phyloP scores from a whole-genome alignment of 2,113 vertebrate species.

The Chaetodon auriga region DNA sequence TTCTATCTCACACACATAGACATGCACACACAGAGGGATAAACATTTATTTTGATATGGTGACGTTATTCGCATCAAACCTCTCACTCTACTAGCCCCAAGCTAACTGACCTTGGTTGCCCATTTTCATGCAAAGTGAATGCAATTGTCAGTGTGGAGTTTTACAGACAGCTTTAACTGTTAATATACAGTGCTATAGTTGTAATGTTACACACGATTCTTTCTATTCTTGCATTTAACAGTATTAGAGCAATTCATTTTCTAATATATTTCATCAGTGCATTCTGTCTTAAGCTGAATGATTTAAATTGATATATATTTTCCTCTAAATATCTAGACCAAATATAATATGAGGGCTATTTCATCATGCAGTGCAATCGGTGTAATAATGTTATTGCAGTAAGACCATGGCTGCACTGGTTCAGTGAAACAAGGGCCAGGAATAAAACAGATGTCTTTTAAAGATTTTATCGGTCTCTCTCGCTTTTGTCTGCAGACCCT shows the following conservation, averaged over 20 bases:
- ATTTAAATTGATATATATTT: neutral
- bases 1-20: neutral
- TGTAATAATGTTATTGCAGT: neutral
- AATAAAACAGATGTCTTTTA: too few relatives aligned
- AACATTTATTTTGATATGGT: slow-evolving; percentile 16
- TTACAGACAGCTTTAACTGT: neutral
- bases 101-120: slow-evolving; percentile 50
- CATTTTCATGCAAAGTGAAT: slow-evolving; percentile 36
- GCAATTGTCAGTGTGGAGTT: neutral
- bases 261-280: neutral
- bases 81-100: slow-evolving; percentile 22
- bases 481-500: too few relatives aligned
- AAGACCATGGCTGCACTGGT: too few relatives aligned
- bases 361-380: neutral
- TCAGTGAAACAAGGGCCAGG: too few relatives aligned
- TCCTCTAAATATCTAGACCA: neutral
- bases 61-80: slow-evolving; percentile 47
- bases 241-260: neutral
- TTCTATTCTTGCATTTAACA: neutral
- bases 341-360: neutral
- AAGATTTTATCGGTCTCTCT: neutral
- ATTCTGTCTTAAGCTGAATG: neutral
- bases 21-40: neutral
- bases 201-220: neutral
- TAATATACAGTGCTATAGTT: neutral